phyloP scores from a whole-genome alignment of 2,797 vertebrate species.

The Myiotriccus ornatus region DNA sequence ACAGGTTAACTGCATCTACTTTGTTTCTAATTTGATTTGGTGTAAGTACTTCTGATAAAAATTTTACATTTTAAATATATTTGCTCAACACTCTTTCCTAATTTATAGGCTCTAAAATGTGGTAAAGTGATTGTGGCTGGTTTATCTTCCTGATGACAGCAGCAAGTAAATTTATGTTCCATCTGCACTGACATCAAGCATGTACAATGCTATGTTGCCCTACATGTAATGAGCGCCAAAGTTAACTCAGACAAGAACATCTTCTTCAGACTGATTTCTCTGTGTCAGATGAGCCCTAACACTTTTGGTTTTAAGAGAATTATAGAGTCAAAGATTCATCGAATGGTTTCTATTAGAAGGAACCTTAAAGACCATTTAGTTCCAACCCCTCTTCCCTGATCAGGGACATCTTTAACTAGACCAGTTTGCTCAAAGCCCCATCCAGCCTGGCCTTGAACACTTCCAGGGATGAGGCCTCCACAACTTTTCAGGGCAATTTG shows the following conservation, averaged over 20 bases:
- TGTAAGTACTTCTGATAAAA: background rate
- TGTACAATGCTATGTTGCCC: background rate
- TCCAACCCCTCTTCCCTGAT: background rate
- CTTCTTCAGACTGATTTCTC: background rate
- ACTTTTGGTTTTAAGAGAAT: background rate
- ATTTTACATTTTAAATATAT: background rate
- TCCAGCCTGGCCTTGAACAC: background rate
- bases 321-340: background rate
- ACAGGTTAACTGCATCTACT: background rate
- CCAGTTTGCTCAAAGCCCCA: background rate
- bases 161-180: background rate
- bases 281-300: background rate
- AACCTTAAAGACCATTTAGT: background rate
- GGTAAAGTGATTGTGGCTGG: background rate
- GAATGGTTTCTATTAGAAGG: background rate
- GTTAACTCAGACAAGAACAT: background rate
- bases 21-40: background rate
- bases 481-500: background rate
- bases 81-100: background rate
- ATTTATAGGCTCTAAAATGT: background rate
- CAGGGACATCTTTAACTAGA: background rate
- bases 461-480: background rate
- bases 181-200: background rate
- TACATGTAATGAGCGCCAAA: background rate
- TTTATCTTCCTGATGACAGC: background rate